Conservation (phyloP, 2,113 vertebrate species). For the Oxyruncus cristatus region DNA sequence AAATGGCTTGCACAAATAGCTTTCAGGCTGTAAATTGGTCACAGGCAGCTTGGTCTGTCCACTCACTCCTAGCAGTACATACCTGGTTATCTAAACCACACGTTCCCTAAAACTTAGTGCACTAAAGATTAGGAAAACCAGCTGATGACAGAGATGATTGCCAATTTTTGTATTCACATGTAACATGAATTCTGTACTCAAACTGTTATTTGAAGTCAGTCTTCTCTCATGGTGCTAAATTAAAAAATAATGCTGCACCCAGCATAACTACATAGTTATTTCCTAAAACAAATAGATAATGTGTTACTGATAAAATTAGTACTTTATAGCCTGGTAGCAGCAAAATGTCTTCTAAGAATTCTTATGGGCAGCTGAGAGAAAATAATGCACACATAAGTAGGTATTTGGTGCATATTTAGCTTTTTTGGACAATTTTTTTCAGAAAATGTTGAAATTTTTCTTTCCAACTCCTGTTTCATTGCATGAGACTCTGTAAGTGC, state of each 20-base stretch:
- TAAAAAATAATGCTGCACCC: background rate
- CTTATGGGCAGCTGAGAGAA: background rate
- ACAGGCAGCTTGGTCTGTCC: background rate
- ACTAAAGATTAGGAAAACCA: background rate
- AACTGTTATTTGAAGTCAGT: background rate
- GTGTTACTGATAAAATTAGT: background rate
- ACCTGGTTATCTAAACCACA: background rate
- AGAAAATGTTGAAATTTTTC: background rate
- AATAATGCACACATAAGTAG: background rate
- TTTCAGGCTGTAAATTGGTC: background rate
- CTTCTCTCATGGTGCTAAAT: background rate
- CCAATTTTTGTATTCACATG: fast-evolving
- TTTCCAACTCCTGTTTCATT: background rate
- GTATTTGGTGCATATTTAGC: background rate
- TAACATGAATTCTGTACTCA: background rate
- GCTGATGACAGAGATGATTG: background rate
- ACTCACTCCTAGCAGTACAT: background rate
- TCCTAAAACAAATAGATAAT: background rate
- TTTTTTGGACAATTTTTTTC: background rate
- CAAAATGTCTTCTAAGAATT: background rate
- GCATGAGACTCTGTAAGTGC: background rate
- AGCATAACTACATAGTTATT: background rate
- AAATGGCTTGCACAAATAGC: background rate
- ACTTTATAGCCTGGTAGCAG: background rate
- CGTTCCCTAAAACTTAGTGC: background rate